phyloP scores from a whole-genome alignment of 2,888 invertebrate species.

The Oscheius sp. region DNA sequence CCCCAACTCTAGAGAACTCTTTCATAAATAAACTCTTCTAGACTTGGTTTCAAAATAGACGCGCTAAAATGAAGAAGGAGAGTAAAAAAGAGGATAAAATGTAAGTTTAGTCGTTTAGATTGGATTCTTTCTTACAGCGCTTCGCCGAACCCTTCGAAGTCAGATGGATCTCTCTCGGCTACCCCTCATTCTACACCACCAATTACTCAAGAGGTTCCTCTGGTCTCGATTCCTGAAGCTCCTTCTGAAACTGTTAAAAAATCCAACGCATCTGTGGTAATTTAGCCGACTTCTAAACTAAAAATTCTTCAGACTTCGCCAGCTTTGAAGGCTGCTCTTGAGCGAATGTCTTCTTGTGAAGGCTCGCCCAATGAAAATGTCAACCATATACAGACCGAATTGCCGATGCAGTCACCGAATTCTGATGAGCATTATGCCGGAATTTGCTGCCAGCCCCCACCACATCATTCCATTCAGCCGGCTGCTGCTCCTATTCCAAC shows the following conservation, averaged over 20 bases:
- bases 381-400: no score
- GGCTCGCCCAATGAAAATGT: no score
- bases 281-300: background rate
- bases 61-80: slow-evolving; percentile 53
- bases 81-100: slow-evolving; percentile 36
- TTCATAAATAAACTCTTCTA: no score
- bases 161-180: no score
- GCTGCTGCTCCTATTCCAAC: slow-evolving; percentile 5
- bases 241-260: no score
- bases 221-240: background rate
- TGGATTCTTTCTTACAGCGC: background rate
- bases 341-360: background rate
- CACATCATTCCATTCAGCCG: background rate
- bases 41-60: slow-evolving; percentile 61
- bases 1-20: no score
- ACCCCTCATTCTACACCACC: background rate
- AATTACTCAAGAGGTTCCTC: background rate
- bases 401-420: no score
- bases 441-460: no score
- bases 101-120: background rate
- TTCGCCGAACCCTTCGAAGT: background rate
- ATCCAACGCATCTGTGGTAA: background rate
- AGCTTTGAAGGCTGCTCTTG: background rate
- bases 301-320: background rate
- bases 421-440: no score